A percentile compares a stretch with the other conserved stretches of the same genome.
Conservation (phyloP, 2,888 invertebrate genomes). For the Sphecodes monilicornis region DNA sequence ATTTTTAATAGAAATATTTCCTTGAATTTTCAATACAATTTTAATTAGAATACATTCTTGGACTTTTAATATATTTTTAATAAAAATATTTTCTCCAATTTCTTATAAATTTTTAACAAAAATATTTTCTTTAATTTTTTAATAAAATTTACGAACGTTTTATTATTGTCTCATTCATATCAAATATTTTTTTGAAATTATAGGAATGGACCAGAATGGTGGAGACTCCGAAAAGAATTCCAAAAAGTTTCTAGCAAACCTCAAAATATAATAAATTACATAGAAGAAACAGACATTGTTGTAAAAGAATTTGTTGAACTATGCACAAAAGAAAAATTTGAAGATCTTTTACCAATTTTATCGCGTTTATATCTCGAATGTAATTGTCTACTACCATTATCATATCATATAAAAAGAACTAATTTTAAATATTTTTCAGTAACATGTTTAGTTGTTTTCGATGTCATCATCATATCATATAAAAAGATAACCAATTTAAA, state of each 20-base stretch:
- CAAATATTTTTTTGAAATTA: slow-evolving; percentile 67
- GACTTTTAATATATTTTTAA: neutral
- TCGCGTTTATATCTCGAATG: slow-evolving; percentile 92
- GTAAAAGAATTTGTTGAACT: slow-evolving; percentile 88
- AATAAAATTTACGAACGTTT: neutral
- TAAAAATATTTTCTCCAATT: neutral
- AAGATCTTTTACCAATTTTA: slow-evolving; percentile 90
- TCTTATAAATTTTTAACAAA: neutral
- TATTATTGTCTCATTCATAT: neutral
- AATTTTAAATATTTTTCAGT: slow-evolving; percentile 86
- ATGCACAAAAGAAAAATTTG: slow-evolving; percentile 82
- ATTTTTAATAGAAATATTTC: neutral
- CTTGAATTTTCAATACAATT: neutral
- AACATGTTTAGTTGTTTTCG: slow-evolving; percentile 90
- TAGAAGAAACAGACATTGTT: slow-evolving; percentile 88
- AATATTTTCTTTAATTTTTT: neutral
- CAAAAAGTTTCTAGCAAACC: slow-evolving; percentile 93
- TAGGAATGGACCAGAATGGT: slow-evolving; percentile 95
- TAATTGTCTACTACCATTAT: slow-evolving; percentile 82
- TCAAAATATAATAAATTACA: slow-evolving; percentile 88
- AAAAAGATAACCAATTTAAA: neutral
- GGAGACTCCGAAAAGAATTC: slow-evolving; percentile 90
- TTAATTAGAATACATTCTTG: too few relatives aligned
- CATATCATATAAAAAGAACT: neutral
- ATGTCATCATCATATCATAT: slow-evolving; percentile 80